Conservation (phyloP, 1,140 invertebrate genomes). For the Pachyrhynchus sulphureomaculatus region DNA sequence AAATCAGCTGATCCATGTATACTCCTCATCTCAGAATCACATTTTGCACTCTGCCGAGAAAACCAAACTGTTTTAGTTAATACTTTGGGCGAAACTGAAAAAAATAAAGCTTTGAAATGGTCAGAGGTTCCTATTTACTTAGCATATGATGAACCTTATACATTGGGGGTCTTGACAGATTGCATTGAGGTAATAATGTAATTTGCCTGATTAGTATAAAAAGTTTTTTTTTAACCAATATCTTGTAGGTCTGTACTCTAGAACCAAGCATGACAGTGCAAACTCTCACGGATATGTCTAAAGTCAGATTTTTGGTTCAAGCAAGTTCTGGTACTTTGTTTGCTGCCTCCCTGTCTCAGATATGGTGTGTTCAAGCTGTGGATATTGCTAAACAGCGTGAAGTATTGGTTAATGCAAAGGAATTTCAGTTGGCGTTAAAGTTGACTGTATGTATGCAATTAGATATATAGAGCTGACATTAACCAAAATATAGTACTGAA, state of each 20-base stretch:
- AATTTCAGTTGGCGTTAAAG: constrained; percentile 91
- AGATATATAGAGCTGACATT: too few species aligned
- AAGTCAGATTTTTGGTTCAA: constrained; percentile 64
- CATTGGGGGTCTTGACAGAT: constrained; percentile 80
- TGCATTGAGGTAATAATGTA: constrained; percentile 70
- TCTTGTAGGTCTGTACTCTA: constrained; percentile 59
- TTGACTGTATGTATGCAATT: constrained; percentile 76
- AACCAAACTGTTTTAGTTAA: constrained; percentile 82
- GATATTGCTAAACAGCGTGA: constrained; percentile 80
- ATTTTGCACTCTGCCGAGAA: constrained; percentile 79
- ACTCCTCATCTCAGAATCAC: constrained; percentile 69
- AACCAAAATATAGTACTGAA: too few species aligned
- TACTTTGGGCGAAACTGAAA: constrained; percentile 66
- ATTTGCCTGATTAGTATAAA: background rate
- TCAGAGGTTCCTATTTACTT: constrained; percentile 74
- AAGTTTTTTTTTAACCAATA: background rate
- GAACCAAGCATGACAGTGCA: constrained; percentile 73
- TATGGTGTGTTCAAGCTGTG: constrained; percentile 82
- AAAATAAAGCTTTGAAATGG: constrained; percentile 77
- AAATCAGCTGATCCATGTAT: constrained; percentile 82
- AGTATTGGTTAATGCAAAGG: constrained; percentile 80
- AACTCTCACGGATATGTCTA: constrained; percentile 68
- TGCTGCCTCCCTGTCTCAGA: constrained; percentile 79
- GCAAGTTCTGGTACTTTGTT: constrained; percentile 79
- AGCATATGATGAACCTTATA: constrained; percentile 89